Evolutionary conservation across 2,113 vertebrate species (phyloP).

Genomic region (Cervus canadensis): DNA sequence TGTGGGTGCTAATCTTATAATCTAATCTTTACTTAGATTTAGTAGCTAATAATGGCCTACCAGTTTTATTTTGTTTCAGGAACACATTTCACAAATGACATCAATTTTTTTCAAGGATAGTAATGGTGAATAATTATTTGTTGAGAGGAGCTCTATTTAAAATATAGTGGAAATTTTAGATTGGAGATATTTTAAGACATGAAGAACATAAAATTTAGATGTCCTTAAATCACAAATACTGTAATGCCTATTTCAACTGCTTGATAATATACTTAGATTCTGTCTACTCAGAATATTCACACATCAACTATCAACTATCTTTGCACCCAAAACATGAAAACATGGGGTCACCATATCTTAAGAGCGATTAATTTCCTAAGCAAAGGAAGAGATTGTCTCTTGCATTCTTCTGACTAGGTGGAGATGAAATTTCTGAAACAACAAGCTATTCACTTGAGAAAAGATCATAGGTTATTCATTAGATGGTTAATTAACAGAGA

Average conservation of each 20-base stretch:
- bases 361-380: neutral
- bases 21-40: neutral
- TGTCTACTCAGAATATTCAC: neutral
- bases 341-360: neutral
- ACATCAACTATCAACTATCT: neutral
- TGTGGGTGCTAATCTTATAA: neutral
- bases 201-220: neutral
- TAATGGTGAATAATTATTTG: neutral
- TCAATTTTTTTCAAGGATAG: neutral
- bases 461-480: slow-evolving; percentile 46
- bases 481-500: slow-evolving; percentile 37
- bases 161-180: neutral
- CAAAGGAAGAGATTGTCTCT: neutral
- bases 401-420: neutral
- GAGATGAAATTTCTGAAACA: neutral
- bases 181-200: neutral
- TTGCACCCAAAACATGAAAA: neutral
- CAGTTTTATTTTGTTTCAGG: neutral
- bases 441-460: neutral
- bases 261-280: neutral
- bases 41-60: neutral
- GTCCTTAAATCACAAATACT: neutral
- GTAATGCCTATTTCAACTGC: neutral
- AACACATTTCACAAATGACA: neutral
- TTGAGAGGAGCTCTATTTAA: neutral